A percentile compares a stretch with the other conserved stretches of the same genome.
phyloP scores from a whole-genome alignment of 1,140 invertebrate genomes.

The Drosophila sproati region DNA sequence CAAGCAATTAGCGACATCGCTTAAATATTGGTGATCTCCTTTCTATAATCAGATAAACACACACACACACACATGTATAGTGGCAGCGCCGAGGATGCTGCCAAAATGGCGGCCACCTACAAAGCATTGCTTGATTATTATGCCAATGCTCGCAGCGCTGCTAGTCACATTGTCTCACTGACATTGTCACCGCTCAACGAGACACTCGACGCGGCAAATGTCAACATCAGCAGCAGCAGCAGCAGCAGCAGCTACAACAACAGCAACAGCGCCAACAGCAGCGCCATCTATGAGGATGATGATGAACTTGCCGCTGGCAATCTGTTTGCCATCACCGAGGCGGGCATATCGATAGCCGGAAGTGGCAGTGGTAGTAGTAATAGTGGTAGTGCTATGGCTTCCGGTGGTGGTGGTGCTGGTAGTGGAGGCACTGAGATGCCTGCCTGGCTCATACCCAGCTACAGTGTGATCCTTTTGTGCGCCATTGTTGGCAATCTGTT shows the following conservation, averaged over 20 bases:
- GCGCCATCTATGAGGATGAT: constrained; percentile 15
- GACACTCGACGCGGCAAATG: constrained; percentile 5
- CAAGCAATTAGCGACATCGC: neutral
- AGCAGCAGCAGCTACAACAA: neutral
- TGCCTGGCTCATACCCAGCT: constrained; percentile 87
- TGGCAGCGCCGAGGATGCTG: constrained; percentile 28
- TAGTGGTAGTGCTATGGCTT: neutral
- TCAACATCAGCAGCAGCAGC: constrained; percentile 4
- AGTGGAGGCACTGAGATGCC: constrained; percentile 82
- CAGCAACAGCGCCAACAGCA: constrained; percentile 4
- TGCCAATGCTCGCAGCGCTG: constrained; percentile 58
- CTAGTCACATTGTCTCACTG: constrained; percentile 64
- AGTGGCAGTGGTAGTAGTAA: neutral
- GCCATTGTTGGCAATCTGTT: constrained; percentile 92
- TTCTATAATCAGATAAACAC: too few relatives aligned
- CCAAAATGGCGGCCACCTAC: constrained; percentile 29
- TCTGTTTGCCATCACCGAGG: constrained; percentile 32
- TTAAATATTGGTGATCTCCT: neutral
- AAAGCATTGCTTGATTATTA: constrained; percentile 62
- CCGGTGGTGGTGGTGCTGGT: neutral
- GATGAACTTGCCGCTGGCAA: constrained; percentile 8
- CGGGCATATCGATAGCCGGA: neutral
- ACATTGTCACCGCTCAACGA: constrained; percentile 45
- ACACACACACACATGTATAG: constrained; percentile 7
- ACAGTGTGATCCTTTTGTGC: constrained; percentile 91